Conservation (phyloP, 1,140 invertebrate species). For the Drosophila grimshawi region DNA sequence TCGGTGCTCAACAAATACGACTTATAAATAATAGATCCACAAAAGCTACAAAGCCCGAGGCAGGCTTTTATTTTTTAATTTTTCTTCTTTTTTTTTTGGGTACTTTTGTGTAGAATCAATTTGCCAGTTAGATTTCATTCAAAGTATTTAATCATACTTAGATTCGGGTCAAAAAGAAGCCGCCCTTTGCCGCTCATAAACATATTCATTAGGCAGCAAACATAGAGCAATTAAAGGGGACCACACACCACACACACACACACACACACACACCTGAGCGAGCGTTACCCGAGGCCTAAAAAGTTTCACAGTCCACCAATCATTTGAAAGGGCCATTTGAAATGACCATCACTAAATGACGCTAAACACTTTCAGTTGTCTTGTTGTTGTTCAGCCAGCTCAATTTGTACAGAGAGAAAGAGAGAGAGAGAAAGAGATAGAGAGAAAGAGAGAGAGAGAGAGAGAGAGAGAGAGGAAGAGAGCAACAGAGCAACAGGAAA, state of each 20-base stretch:
- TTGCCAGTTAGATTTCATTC: slow-evolving; percentile 1
- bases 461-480: not conserved
- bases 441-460: not conserved
- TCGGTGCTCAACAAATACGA: too few relatives aligned
- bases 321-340: not conserved
- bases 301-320: not conserved
- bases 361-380: slow-evolving; percentile 22
- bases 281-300: slow-evolving; percentile 1
- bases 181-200: slow-evolving; percentile 23
- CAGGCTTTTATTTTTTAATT: not conserved
- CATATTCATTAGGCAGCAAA: slow-evolving; percentile 24
- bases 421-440: not conserved
- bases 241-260: slow-evolving; percentile 21
- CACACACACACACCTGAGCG: not conserved
- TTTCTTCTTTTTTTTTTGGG: too few relatives aligned
- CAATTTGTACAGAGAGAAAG: slow-evolving; percentile 4
- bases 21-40: too few relatives aligned
- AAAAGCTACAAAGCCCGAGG: not conserved
- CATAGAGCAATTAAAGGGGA: slow-evolving; percentile 25
- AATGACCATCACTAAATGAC: not conserved
- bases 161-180: slow-evolving; percentile 36
- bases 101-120: slow-evolving; percentile 1
- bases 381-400: too few relatives aligned
- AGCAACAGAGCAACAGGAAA: slow-evolving; percentile 16
- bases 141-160: slow-evolving; percentile 33